These are phyloP conservation scores for Plebejus anna DNA, from an alignment of 2,888 invertebrate genomes.

Conservation along the genomic window DNA sequence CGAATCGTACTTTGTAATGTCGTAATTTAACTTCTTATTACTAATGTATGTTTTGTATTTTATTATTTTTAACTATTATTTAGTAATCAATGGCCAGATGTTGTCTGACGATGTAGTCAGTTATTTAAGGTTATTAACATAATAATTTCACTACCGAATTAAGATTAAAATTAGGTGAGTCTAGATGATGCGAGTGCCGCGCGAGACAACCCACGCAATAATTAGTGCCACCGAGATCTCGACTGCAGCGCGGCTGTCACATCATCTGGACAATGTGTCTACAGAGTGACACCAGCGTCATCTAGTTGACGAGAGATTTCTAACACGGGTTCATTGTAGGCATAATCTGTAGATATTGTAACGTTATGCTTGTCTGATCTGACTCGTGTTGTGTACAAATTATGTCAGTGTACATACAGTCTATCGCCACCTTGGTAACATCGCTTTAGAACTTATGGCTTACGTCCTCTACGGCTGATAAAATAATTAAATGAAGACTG, in stretches of 20 bases:
- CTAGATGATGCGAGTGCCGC: neutral
- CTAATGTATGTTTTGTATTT: slow-evolving; percentile 25
- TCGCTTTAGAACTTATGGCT: slow-evolving; percentile 38
- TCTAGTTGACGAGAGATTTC: slow-evolving; percentile 9
- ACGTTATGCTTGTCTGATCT: slow-evolving; percentile 10
- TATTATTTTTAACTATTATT: slow-evolving; percentile 18
- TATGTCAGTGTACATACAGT: slow-evolving; percentile 34
- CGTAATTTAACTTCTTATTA: neutral
- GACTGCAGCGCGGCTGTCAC: neutral
- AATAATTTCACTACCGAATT: slow-evolving; percentile 23
- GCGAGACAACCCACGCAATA: neutral
- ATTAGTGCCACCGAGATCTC: neutral
- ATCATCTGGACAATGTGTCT: neutral
- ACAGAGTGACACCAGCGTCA: neutral
- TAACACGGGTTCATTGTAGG: slow-evolving; percentile 16
- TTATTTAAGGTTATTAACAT: slow-evolving; percentile 22
- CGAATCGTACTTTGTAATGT: slow-evolving; percentile 12
- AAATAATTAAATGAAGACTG: slow-evolving; percentile 77
- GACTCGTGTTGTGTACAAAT: slow-evolving; percentile 13
- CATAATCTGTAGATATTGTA: slow-evolving; percentile 25
- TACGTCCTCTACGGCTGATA: slow-evolving; percentile 62
- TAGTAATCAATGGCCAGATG: slow-evolving; percentile 28
- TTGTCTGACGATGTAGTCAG: slow-evolving; percentile 24
- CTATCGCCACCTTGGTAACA: slow-evolving; percentile 34
- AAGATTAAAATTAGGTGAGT: slow-evolving; percentile 4